phyloP scores from a whole-genome alignment of 1,140 invertebrate species.

The Nasonia giraulti region DNA sequence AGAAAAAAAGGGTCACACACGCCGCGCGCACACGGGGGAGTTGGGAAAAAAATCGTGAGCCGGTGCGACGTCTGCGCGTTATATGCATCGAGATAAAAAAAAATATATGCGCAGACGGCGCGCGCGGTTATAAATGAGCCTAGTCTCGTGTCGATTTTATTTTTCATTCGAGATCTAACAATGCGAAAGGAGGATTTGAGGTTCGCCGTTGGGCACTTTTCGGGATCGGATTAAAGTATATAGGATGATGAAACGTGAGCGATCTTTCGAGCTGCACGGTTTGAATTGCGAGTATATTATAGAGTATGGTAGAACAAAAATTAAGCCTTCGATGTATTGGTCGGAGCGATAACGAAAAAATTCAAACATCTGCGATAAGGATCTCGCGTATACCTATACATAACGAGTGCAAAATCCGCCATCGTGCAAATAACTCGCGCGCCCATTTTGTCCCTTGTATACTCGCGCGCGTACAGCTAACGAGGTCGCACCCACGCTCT shows the following conservation, averaged over 20 bases:
- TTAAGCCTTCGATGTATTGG: too few species aligned
- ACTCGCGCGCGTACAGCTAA: not conserved
- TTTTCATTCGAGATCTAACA: not conserved
- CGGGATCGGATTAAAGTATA: not conserved
- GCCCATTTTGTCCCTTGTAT: slow-evolving; percentile 35
- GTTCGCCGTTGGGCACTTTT: not conserved
- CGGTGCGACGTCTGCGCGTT: not conserved
- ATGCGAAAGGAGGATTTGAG: not conserved
- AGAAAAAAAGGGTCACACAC: slow-evolving; percentile 25
- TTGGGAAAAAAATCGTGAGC: slow-evolving; percentile 14
- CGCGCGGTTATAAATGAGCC: slow-evolving; percentile 32
- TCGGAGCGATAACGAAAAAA: too few species aligned
- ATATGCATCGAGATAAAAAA: slow-evolving; percentile 24
- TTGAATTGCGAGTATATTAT: too few species aligned
- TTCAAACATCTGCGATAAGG: too few species aligned
- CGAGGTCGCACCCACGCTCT: not conserved
- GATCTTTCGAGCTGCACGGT: too few species aligned
- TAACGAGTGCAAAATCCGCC: slow-evolving; percentile 15
- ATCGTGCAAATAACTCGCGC: slow-evolving; percentile 22
- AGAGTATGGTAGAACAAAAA: too few species aligned
- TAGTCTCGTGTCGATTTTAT: not conserved
- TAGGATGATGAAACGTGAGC: too few species aligned
- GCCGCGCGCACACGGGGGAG: slow-evolving; percentile 23
- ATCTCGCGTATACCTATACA: too few species aligned
- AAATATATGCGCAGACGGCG: not conserved